Evolutionary conservation across 2,113 vertebrate species (phyloP), one percentile per base, ranked within the genome.

Genomic region (Dasypus novemcinctus): DNA sequence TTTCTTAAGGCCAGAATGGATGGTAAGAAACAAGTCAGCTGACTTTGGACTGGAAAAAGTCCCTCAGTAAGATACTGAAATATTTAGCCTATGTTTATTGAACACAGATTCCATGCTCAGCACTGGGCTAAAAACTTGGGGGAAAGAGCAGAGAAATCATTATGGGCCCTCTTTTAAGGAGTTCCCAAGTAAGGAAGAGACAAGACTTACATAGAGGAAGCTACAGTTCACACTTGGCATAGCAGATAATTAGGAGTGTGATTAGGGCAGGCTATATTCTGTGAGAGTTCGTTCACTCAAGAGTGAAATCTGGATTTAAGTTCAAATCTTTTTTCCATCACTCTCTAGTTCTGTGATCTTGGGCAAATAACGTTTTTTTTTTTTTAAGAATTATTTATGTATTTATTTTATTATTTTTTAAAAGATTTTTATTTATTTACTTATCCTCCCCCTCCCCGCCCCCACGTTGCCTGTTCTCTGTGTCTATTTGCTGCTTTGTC

Each of bases 41-140:
- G 64, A 59, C 8, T 90, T 52, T 61, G 82, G 23, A 66, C 43
- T 91, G 52, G 68, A 91, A 95, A 95, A 96, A 76, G 17, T 13
- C 9, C 74, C 54, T 92, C 85, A 93, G 11, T 52, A 86, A n/a
- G 54, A 23, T 75, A 93, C 10, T 69, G 75, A 93, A 90, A 93
- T 63, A 87, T 66, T 95, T 93, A 90, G 25, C 41, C 95, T 80
- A 71, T 90, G 38, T 7, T 92, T 94, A 92, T 46, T 91, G 57
- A 90, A 89, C 52, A 90, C 5, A 41, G 52, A 90, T 86, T 91
- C 81, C 80, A 76, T 89, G 54, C 54, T 91, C 63, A 96, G 59
- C 57, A 69, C 57, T 95, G 69, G 80, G n/a, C 59, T 92, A 86
- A 91, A 49, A 95, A 14, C 17, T 66, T 87, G 20, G 31, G 29